Percentiles rank a stretch among this genome's conserved stretches.
These are phyloP conservation scores for Malthinus flaveolus DNA, from an alignment of 2,888 invertebrate species.

Conservation along the genomic window DNA sequence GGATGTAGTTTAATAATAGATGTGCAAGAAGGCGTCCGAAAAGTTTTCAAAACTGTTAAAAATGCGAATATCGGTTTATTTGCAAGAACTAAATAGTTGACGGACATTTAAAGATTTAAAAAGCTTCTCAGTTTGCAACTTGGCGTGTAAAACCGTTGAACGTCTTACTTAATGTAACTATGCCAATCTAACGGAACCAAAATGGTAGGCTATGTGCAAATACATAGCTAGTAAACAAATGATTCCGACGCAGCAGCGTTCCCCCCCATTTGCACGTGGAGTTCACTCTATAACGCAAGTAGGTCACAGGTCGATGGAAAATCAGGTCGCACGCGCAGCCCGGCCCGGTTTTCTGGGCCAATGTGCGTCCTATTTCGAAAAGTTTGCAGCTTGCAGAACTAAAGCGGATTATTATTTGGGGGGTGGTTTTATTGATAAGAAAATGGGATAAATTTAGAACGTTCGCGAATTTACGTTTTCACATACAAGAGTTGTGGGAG, in stretches of 20 bases:
- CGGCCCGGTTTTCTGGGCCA: constrained; percentile 38
- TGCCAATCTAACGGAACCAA: constrained; percentile 24
- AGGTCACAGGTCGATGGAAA: constrained; percentile 38
- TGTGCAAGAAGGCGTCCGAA: too few relatives aligned
- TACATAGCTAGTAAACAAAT: constrained; percentile 18
- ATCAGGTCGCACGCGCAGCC: constrained; percentile 37
- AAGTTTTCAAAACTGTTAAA: not conserved
- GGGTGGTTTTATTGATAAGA: constrained; percentile 5
- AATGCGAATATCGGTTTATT: not conserved
- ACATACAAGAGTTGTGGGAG: too few relatives aligned
- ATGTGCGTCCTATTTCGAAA: constrained; percentile 25
- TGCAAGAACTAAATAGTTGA: constrained; percentile 1
- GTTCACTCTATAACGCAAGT: constrained; percentile 30
- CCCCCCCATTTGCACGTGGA: constrained; percentile 23
- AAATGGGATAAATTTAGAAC: not conserved
- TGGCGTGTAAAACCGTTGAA: constrained; percentile 17
- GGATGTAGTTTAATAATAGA: too few relatives aligned
- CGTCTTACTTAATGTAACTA: constrained; percentile 20
- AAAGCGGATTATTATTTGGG: not conserved
- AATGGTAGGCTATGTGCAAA: constrained; percentile 6
- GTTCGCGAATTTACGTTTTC: too few relatives aligned
- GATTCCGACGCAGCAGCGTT: constrained; percentile 15
- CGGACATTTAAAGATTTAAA: constrained; percentile 5
- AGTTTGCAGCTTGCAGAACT: constrained; percentile 21
- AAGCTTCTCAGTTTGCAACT: constrained; percentile 6